These are phyloP conservation scores for Podabrus alpinus DNA, from an alignment of 2,888 invertebrate genomes.

Conservation along the genomic window DNA sequence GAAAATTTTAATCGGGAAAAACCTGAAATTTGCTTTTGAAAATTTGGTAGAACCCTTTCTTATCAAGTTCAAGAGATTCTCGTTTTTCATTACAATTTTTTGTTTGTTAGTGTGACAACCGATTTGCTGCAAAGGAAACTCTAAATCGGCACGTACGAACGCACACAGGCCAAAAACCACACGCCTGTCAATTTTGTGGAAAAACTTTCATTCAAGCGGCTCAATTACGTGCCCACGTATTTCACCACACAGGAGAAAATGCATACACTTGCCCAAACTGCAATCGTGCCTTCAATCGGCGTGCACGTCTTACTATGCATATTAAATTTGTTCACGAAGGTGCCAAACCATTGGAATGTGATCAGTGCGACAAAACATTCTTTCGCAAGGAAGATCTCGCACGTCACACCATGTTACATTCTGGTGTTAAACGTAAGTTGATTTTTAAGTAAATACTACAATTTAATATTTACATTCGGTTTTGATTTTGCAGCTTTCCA, in stretches of 20 bases:
- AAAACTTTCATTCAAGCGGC: conserved; percentile 82
- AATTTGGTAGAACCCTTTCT: no score
- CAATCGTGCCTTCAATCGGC: conserved; percentile 56
- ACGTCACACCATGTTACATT: conserved; percentile 63
- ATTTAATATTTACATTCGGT: not conserved
- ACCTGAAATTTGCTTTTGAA: no score
- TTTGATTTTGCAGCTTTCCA: conserved; percentile 45
- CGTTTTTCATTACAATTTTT: conserved; percentile 7
- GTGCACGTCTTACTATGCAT: conserved; percentile 59
- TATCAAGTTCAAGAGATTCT: not conserved
- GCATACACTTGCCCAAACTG: conserved; percentile 68
- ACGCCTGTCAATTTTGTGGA: conserved; percentile 69
- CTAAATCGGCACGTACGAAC: conserved; percentile 54
- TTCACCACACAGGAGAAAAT: conserved; percentile 73
- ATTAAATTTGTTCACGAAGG: conserved; percentile 68
- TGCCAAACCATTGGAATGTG: conserved; percentile 63
- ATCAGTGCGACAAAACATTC: conserved; percentile 63
- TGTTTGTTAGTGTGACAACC: conserved; percentile 70
- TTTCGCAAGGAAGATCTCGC: conserved; percentile 66
- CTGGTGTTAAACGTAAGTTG: conserved; percentile 62
- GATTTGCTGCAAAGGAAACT: conserved; percentile 83
- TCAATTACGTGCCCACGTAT: conserved; percentile 78
- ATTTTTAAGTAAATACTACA: not conserved
- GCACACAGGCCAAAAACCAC: conserved; percentile 64
- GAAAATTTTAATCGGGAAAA: no score